phyloP scores from a whole-genome alignment of 2,888 invertebrate species.

The Cheilosia urbana region DNA sequence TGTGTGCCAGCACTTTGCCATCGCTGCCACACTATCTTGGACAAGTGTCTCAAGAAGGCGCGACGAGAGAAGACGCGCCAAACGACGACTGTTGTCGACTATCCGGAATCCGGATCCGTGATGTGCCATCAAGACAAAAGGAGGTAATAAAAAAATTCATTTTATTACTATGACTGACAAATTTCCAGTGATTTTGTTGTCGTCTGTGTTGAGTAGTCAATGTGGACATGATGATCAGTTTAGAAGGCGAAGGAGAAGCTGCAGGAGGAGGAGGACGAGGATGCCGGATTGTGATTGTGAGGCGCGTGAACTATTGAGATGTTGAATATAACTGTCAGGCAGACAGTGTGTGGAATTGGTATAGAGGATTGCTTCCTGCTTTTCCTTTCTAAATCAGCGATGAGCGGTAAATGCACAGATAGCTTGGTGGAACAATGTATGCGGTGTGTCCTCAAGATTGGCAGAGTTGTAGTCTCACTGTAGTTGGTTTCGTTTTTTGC shows the following conservation, averaged over 20 bases:
- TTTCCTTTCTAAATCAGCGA: slow-evolving; percentile 45
- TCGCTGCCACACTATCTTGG: slow-evolving; percentile 47
- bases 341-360: slow-evolving; percentile 2
- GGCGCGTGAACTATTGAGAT: slow-evolving; percentile 62
- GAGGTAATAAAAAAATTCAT: slow-evolving; percentile 66
- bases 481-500: no score
- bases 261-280: slow-evolving; percentile 35
- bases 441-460: neutral
- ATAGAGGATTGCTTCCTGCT: slow-evolving; percentile 57
- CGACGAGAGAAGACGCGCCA: slow-evolving; percentile 26
- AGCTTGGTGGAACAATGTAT: neutral
- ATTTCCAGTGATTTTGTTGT: slow-evolving; percentile 70
- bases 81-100: slow-evolving; percentile 5
- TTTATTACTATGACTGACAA: slow-evolving; percentile 72
- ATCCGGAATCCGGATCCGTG: neutral
- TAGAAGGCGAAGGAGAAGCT: neutral
- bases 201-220: slow-evolving; percentile 57
- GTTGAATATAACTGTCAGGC: slow-evolving; percentile 41
- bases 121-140: slow-evolving; percentile 46
- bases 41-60: slow-evolving; percentile 68
- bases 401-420: neutral
- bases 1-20: slow-evolving; percentile 35
- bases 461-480: no score
- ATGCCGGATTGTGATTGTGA: slow-evolving; percentile 40
- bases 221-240: slow-evolving; percentile 60